Conservation (phyloP, 2,113 vertebrate species). For the Grallaria varia region DNA sequence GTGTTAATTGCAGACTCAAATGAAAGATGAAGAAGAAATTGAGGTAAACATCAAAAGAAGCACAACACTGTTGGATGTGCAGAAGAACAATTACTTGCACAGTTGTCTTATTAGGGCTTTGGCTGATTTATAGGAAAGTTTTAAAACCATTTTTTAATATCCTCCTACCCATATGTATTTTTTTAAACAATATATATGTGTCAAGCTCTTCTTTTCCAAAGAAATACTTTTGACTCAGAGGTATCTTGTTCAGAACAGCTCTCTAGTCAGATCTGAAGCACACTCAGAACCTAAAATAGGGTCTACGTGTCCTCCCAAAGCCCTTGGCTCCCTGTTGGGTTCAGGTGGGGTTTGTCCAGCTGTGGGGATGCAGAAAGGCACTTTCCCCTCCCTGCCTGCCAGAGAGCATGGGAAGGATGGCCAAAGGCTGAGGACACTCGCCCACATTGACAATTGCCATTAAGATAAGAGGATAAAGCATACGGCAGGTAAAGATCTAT, state of each 20-base stretch:
- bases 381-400: not conserved
- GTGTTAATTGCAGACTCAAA: conserved; percentile 67
- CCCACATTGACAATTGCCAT: not conserved
- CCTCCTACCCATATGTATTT: not conserved
- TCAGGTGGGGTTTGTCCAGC: not conserved
- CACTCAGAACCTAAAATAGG: not conserved
- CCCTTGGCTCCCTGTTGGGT: not conserved
- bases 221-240: not conserved
- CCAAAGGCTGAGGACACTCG: not conserved
- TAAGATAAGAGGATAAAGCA: not conserved
- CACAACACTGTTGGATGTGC: not conserved
- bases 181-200: not conserved
- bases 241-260: not conserved
- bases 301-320: rapidly evolving
- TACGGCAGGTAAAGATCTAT: not conserved
- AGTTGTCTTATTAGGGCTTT: not conserved
- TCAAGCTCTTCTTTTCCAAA: not conserved
- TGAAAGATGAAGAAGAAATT: conserved; percentile 50
- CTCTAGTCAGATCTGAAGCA: not conserved
- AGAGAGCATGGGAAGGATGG: not conserved
- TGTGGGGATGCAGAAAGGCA: not conserved
- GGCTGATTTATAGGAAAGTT: not conserved
- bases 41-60: conserved; percentile 52
- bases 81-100: conserved; percentile 39
- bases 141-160: not conserved